Evolutionary conservation across 2,888 invertebrate species (phyloP), one percentile per base, ranked within the genome.

Genomic region (Pristionchus entomophagus): DNA sequence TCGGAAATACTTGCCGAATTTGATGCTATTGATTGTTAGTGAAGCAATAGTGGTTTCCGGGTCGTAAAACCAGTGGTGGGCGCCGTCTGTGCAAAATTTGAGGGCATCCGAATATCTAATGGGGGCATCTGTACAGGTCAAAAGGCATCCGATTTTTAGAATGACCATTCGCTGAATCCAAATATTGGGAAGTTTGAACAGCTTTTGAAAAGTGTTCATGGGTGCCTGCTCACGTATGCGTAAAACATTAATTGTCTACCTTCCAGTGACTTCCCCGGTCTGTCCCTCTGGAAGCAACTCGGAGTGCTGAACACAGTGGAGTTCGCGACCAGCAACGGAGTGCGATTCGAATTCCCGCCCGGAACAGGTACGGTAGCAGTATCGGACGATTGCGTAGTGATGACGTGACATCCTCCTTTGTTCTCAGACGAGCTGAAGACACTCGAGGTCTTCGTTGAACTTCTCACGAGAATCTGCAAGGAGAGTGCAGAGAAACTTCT

Each of bases 251-350:
- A 65, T 29, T 32, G 5, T 65, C n/a, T 29, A 29, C 14, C 2
- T 51, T 51, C 22, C 32, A 80, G 82, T 41, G 82, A 82, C 59
- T 82, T 82, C 59, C 59, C 56, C 26, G 82, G 56, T 41, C 82
- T 82, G 0, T 59, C 82, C 5, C 82, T 82, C 56, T 82, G 82
- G 82, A 38, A 22, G 29, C 82, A 82, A 41, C 32, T 82, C 29
- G 82, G 56, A 0, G 82, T 41, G 29, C 49, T 80, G 51, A 80
- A 80, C 51, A 32, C 29, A 19, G 53, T 80, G 22, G 80, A 12
- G 19, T 80, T 51, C 35, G 80, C 51, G 2, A 41, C n/a, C 29
- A 80, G 51, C 2, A 5, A 80, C 29, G 80, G 53, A 51, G 80
- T 80, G 14, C 51, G 29, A 0, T 41, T 80, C 32, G 73, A 73